A percentile compares a stretch with the other conserved stretches of the same genome.
Conservation (phyloP, 2,113 vertebrate genomes). For the Oceanites oceanicus region DNA sequence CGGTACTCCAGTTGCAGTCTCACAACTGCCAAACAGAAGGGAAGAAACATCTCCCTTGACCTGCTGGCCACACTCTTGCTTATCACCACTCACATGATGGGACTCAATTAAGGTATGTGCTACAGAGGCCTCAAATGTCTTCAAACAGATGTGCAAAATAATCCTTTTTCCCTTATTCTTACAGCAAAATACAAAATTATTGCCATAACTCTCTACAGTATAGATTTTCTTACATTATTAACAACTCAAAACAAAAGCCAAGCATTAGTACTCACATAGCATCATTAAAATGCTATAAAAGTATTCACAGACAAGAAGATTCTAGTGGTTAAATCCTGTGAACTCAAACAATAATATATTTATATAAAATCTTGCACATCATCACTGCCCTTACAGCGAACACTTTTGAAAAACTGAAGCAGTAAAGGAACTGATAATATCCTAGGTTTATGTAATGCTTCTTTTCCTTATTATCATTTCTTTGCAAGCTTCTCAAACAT, state of each 20-base stretch:
- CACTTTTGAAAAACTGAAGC: not conserved
- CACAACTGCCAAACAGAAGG: not conserved
- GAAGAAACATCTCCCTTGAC: not conserved
- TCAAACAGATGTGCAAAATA: not conserved
- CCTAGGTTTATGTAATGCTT: not conserved
- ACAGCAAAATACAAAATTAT: not conserved
- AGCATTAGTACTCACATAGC: not conserved
- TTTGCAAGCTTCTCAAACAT: constrained; percentile 15
- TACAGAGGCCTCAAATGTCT: not conserved
- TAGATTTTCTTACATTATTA: not conserved
- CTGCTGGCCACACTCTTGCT: not conserved
- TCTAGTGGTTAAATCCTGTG: not conserved
- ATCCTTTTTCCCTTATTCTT: not conserved
- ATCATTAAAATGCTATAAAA: not conserved
- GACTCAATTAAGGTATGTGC: not conserved
- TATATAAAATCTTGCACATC: not conserved
- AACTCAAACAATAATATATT: not conserved
- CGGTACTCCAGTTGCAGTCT: not conserved
- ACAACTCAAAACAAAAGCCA: not conserved
- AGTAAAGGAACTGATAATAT: not conserved
- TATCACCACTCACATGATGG: not conserved
- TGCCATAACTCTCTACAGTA: not conserved
- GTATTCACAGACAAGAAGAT: not conserved
- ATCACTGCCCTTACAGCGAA: not conserved
- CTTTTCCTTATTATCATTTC: constrained; percentile 10